Conservation (phyloP, 92 coral and sea anemone species). For the Epizoanthus illoricatus region DNA sequence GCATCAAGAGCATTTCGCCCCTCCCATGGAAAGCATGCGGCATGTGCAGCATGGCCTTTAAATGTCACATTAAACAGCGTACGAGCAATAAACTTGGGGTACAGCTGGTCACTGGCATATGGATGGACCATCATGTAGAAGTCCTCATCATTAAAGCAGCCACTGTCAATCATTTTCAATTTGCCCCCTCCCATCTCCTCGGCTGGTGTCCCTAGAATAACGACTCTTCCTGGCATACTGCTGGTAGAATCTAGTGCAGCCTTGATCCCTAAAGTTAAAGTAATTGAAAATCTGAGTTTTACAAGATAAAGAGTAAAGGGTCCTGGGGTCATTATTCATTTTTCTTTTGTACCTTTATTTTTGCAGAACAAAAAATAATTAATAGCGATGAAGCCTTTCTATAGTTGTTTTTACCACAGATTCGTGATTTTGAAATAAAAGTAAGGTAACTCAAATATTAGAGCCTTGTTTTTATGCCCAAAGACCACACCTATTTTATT, state of each 20-base stretch:
- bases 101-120: constrained; percentile 46
- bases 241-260: constrained; percentile 65
- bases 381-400: too few species aligned
- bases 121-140: constrained; percentile 91
- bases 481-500: too few species aligned
- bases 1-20: constrained; percentile 86
- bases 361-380: too few species aligned
- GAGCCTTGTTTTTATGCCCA: too few species aligned
- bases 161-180: constrained; percentile 73
- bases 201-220: constrained; percentile 81
- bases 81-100: constrained; percentile 52
- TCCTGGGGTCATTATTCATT: too few species aligned
- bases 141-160: constrained; percentile 77
- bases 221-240: constrained; percentile 54
- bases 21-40: constrained; percentile 89
- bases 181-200: constrained; percentile 89
- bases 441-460: too few species aligned
- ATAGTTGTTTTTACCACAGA: too few species aligned
- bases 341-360: too few species aligned
- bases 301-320: too few species aligned
- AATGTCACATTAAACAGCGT: constrained; percentile 46
- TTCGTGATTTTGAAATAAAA: too few species aligned
- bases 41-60: constrained; percentile 82
- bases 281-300: too few species aligned
- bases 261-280: constrained; percentile 58